Evolutionary conservation across 2,797 vertebrate species (phyloP).

Genomic region (Coilia nasus): DNA sequence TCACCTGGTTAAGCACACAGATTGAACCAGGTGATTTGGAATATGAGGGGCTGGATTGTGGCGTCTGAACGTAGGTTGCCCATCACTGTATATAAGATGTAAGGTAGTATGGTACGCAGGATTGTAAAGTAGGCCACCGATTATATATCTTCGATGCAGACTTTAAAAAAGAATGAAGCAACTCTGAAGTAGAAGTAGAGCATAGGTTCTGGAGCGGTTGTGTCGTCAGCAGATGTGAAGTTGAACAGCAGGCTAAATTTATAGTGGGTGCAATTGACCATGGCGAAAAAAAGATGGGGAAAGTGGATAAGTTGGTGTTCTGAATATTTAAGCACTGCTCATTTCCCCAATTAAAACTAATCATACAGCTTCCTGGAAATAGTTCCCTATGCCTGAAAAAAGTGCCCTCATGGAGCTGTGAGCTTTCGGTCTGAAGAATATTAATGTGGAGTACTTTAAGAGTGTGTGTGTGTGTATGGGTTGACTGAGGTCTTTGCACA

Average conservation of each 20-base stretch:
- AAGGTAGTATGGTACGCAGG: background rate
- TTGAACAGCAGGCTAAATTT: background rate
- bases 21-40: too few species aligned
- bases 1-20: too few species aligned
- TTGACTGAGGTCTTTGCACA: background rate
- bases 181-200: background rate
- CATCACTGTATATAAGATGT: too few species aligned
- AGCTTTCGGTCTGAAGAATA: background rate
- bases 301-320: background rate
- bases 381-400: background rate
- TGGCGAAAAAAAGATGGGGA: background rate
- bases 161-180: background rate
- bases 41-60: too few species aligned
- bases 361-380: conserved; percentile 2
- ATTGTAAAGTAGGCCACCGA: background rate
- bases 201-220: background rate
- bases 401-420: background rate
- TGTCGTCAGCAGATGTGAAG: background rate
- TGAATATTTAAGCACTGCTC: background rate
- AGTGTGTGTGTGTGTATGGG: conserved; percentile 4
- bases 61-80: too few species aligned
- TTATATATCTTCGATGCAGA: background rate
- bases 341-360: background rate
- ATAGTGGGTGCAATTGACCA: background rate
- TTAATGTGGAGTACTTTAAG: conserved; percentile 4